Conservation (phyloP, 2,888 invertebrate genomes). For the Lasioglossum vierecki region DNA sequence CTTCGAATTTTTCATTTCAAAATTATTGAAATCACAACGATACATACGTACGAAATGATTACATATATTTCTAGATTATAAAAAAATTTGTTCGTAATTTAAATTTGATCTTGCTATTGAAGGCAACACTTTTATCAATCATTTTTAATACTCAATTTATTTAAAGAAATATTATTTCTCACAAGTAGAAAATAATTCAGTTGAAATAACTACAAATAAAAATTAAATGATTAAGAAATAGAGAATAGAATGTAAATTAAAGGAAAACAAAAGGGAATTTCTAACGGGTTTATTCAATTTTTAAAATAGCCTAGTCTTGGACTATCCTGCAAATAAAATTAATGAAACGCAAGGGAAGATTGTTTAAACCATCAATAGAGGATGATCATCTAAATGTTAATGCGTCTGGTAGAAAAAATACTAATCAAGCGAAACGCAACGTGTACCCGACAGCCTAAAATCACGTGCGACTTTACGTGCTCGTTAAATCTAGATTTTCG, state of each 20-base stretch:
- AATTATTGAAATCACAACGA: not conserved
- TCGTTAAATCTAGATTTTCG: conserved; percentile 41
- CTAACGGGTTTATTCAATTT: not conserved
- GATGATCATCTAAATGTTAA: not conserved
- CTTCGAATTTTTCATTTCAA: not conserved
- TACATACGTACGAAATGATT: not conserved
- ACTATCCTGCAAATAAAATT: not conserved
- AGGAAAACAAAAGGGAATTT: not conserved
- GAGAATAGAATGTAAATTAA: not conserved
- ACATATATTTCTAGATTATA: not conserved
- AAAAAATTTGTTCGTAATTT: not conserved
- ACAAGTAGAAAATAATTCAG: not conserved
- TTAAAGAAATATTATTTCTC: not conserved
- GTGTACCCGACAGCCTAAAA: conserved; percentile 20
- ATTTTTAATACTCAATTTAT: not conserved
- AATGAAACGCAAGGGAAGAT: not conserved
- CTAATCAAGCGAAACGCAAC: not conserved
- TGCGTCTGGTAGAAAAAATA: not conserved
- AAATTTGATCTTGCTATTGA: too few relatives aligned
- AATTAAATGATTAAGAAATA: not conserved
- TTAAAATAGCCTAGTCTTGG: not conserved
- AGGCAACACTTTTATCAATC: not conserved
- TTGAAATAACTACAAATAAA: not conserved
- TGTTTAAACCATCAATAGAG: not conserved
- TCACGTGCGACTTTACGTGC: conserved; percentile 34